A percentile compares a stretch with the other conserved stretches of the same genome.
Evolutionary conservation across 2,888 invertebrate genomes (phyloP).

Genomic region (Escarpia spicata): DNA sequence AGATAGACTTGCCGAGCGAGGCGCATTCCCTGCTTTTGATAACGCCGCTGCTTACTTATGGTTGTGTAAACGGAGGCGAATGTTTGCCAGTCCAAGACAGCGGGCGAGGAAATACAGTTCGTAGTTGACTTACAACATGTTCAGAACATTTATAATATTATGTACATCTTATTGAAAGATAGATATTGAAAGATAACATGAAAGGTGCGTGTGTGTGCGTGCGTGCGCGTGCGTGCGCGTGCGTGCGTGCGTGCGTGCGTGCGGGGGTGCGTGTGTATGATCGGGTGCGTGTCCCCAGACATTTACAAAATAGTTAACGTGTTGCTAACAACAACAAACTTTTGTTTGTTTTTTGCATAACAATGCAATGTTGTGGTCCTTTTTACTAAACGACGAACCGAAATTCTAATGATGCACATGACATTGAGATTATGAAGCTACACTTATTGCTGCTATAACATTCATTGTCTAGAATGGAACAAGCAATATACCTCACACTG

Average conservation of each 20-base stretch:
- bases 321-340: too few relatives aligned
- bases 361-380: too few relatives aligned
- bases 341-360: too few relatives aligned
- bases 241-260: too few relatives aligned
- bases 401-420: too few relatives aligned
- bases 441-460: too few relatives aligned
- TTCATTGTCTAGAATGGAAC: not conserved
- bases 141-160: not conserved
- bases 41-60: not conserved
- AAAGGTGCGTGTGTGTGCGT: not conserved
- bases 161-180: not conserved
- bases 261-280: too few relatives aligned
- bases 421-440: too few relatives aligned
- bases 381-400: too few relatives aligned
- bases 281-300: too few relatives aligned
- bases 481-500: not conserved
- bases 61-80: not conserved
- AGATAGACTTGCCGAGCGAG: not conserved
- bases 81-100: not conserved
- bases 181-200: not conserved
- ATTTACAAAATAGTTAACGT: too few relatives aligned
- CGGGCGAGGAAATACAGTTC: not conserved
- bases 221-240: too few relatives aligned
- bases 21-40: not conserved
- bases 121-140: not conserved